These are phyloP conservation scores for Drosophila austrosaltans DNA, from an alignment of 2,888 invertebrate species.

Conservation along the genomic window DNA sequence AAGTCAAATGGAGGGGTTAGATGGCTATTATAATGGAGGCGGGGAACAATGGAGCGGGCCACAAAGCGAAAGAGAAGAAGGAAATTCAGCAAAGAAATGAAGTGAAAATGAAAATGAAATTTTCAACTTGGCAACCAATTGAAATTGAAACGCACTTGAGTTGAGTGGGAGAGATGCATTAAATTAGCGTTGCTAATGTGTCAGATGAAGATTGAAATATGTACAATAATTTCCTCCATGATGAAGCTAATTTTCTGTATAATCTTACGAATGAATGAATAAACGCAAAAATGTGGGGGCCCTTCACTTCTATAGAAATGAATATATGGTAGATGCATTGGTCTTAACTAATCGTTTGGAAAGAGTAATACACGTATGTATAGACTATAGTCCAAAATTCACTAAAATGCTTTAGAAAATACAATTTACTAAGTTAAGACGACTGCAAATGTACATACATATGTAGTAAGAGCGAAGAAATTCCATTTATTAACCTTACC, in stretches of 20 bases:
- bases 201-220: constrained; percentile 17
- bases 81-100: constrained; percentile 42
- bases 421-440: too few relatives aligned
- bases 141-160: constrained; percentile 67
- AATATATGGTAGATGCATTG: neutral
- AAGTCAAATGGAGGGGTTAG: constrained; percentile 43
- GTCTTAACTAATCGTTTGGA: neutral
- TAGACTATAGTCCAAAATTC: too few relatives aligned
- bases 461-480: too few relatives aligned
- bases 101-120: constrained; percentile 52
- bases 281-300: neutral
- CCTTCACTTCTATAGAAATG: neutral
- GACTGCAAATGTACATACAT: too few relatives aligned
- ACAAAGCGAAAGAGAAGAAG: constrained; percentile 27
- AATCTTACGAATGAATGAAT: neutral
- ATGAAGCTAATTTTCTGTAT: constrained; percentile 15
- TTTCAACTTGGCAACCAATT: constrained; percentile 63
- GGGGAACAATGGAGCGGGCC: constrained; percentile 41
- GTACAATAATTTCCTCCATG: neutral
- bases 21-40: constrained; percentile 21
- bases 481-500: too few relatives aligned
- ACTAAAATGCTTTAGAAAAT: neutral
- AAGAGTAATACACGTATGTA: neutral
- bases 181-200: constrained; percentile 67
- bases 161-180: constrained; percentile 36